These are phyloP conservation scores for Gopherus flavomarginatus DNA, from an alignment of 2,113 vertebrate genomes.

Conservation along the genomic window DNA sequence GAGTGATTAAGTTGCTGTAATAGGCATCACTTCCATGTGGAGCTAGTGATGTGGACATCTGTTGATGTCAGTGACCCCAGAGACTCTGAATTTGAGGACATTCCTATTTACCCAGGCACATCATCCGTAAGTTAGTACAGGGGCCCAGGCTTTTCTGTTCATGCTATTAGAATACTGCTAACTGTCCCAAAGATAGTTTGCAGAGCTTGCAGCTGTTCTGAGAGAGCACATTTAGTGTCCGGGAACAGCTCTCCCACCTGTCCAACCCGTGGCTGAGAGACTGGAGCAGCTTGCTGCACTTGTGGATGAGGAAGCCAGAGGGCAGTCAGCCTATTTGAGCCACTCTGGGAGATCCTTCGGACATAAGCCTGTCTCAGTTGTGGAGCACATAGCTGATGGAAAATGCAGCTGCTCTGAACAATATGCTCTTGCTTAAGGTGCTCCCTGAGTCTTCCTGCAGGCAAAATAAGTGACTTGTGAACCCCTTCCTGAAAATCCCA, in stretches of 20 bases:
- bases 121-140: not conserved
- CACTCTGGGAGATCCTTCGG: not conserved
- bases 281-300: not conserved
- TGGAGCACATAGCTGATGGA: not conserved
- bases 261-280: too few species aligned
- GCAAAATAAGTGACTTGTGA: not conserved
- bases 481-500: not conserved
- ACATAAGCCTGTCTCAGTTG: rapidly evolving
- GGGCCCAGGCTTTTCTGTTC: not conserved
- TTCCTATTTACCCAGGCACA: not conserved
- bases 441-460: rapidly evolving
- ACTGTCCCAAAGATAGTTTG: not conserved
- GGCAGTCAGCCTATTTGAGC: not conserved
- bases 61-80: not conserved
- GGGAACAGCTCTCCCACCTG: not conserved
- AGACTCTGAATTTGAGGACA: not conserved
- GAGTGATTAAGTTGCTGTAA: not conserved
- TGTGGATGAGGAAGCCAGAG: not conserved
- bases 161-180: not conserved
- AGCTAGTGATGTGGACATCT: not conserved
- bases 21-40: not conserved
- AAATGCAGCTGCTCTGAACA: not conserved
- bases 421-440: not conserved
- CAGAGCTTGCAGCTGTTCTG: too few species aligned
- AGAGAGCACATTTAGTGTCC: not conserved